These are phyloP conservation scores for Brassicogethes aeneus DNA, from an alignment of 2,888 invertebrate genomes.

Conservation along the genomic window DNA sequence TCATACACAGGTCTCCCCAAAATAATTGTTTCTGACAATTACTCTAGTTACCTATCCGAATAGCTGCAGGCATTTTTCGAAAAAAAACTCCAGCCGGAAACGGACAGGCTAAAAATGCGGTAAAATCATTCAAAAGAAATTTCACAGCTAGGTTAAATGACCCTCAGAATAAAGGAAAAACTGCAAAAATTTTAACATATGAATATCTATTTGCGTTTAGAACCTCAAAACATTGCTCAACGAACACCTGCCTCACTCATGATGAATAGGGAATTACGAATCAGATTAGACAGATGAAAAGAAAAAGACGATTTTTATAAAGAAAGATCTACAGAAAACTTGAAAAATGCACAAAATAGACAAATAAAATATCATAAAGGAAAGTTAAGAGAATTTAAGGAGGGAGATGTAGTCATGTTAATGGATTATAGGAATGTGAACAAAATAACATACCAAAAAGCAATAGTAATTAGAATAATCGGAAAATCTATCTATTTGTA, in stretches of 20 bases:
- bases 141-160: neutral
- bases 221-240: neutral
- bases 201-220: neutral
- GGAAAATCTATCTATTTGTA: neutral
- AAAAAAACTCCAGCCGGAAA: too few relatives aligned
- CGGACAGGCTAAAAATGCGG: too few relatives aligned
- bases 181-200: neutral
- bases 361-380: too few relatives aligned
- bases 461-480: neutral
- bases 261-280: too few relatives aligned
- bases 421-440: neutral
- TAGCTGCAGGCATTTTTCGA: too few relatives aligned
- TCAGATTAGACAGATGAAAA: neutral
- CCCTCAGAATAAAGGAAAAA: neutral
- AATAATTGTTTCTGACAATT: too few relatives aligned
- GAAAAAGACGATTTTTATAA: neutral
- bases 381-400: too few relatives aligned
- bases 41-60: too few relatives aligned
- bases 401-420: too few relatives aligned
- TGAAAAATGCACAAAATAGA: too few relatives aligned
- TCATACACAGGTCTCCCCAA: conserved; percentile 1
- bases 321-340: neutral
- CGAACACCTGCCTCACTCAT: neutral
- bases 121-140: too few relatives aligned
- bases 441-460: neutral